Base-by-base conservation (phyloP, 2,888 invertebrate species). In the Lingula anatina region DNA sequence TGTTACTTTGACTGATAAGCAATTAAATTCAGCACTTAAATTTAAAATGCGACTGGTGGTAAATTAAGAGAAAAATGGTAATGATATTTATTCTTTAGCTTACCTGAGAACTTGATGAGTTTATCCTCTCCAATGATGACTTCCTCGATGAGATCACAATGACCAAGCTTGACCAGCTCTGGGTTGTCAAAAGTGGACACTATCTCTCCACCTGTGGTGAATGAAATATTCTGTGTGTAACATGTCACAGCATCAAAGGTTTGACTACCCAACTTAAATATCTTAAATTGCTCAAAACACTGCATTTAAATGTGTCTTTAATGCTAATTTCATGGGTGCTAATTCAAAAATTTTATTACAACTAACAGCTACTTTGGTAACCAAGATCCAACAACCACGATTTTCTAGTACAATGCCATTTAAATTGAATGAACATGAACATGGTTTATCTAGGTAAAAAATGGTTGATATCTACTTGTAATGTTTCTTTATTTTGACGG, bases 61-160 rank as follows among this genome's bases (percentile, higher is more conserved):
- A n/a, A n/a, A n/a, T n/a, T n/a, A n/a, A n/a, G n/a, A n/a, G n/a
- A n/a, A n/a, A n/a, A n/a, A n/a, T n/a, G n/a, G n/a, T n/a, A n/a
- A n/a, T n/a, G n/a, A n/a, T n/a, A n/a, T n/a, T 31, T 15, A 31
- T 31, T n/a, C 5, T 28, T 25, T 28, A 31, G 38, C 41, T 48
- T 64, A 76, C 76, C 96, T 39, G 90, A 89, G 81, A 99, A 97
- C 57, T 93, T 88, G 61, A 99, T 81, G 43, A 99, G 81, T 49
- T 87, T 88, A 70, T 99, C 99, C 76, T 99, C 99, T 25, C 99
- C 99, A 66, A 99, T 92, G 86, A 97, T 89, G n/a, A 93, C 86
- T 83, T 96, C 93, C 77, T 99, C 96, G 71, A 99, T 97, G 27
- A 94, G 75, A 68, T 91, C 88, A 80, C 99, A 99, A 59, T 85